A percentile compares a stretch with the other conserved stretches of the same genome.
Conservation (phyloP, 1,140 invertebrate species). For the Drosophila truncata region DNA sequence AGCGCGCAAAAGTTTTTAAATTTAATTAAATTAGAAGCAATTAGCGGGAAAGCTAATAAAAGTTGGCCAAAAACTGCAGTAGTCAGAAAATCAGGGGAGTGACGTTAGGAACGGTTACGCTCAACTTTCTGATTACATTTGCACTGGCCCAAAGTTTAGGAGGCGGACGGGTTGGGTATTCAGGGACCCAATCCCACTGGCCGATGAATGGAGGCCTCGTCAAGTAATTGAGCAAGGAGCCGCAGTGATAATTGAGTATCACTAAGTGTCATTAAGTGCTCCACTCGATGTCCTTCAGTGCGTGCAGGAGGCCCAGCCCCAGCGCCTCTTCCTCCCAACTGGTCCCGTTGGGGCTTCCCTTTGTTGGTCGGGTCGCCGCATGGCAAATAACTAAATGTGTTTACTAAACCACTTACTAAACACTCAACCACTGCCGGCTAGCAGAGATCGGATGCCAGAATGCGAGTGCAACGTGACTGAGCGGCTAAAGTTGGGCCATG, state of each 20-base stretch:
- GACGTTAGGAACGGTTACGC: constrained; percentile 9
- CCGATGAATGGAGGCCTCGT: constrained; percentile 4
- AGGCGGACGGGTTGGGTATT: too few species aligned
- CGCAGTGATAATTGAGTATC: constrained; percentile 80
- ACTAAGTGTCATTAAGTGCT: constrained; percentile 81
- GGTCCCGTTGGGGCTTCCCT: background rate
- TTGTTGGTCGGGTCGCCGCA: constrained; percentile 57
- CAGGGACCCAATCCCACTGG: background rate
- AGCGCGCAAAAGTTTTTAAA: constrained; percentile 75
- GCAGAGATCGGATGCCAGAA: constrained; percentile 34
- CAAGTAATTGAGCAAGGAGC: constrained; percentile 74
- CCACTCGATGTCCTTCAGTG: constrained; percentile 44
- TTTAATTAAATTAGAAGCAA: constrained; percentile 84
- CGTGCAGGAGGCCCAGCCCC: constrained; percentile 29
- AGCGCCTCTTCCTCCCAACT: background rate
- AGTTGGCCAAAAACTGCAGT: constrained; percentile 71
- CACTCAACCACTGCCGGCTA: constrained; percentile 73
- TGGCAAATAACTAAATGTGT: constrained; percentile 82
- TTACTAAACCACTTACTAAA: constrained; percentile 84
- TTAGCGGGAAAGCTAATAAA: constrained; percentile 81
- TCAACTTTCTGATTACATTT: constrained; percentile 48
- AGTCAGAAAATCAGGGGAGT: constrained; percentile 34
- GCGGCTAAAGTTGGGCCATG: constrained; percentile 40
- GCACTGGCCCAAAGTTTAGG: background rate
- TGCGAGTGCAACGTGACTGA: constrained; percentile 71